Evolutionary conservation across 1,140 invertebrate genomes (phyloP).

Genomic region (Himalopsyche phryganea): DNA sequence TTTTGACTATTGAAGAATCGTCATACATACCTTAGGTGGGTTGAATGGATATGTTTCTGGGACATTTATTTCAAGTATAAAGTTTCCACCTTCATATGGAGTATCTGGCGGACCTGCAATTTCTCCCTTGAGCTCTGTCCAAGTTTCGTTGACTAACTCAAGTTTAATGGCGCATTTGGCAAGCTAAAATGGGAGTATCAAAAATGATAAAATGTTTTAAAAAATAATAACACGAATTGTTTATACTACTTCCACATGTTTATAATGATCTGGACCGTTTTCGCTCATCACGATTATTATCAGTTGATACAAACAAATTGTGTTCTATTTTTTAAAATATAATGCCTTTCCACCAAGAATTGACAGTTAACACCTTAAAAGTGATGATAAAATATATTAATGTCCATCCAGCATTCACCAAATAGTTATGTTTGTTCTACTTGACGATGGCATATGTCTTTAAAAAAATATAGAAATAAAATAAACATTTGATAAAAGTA

Average conservation of each 20-base stretch:
- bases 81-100: constrained; percentile 93
- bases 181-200: constrained; percentile 59
- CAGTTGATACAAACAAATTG: no score
- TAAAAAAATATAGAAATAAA: neutral
- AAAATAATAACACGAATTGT: constrained; percentile 1
- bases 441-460: neutral
- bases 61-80: constrained; percentile 93
- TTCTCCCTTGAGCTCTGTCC: constrained; percentile 86
- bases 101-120: constrained; percentile 93
- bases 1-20: no score
- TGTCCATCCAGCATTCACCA: neutral
- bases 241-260: no score
- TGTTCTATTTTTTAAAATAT: no score
- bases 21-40: constrained; percentile 87
- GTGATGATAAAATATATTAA: no score
- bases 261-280: no score
- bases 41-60: constrained; percentile 99
- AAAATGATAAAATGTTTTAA: neutral
- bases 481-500: neutral
- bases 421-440: no score
- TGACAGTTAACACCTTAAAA: no score
- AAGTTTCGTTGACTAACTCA: constrained; percentile 86
- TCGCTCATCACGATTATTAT: no score
- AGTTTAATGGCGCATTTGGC: constrained; percentile 89
- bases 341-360: no score